These are phyloP conservation scores for Atherinomorus stipes DNA, from an alignment of 2,113 vertebrate genomes.

Conservation along the genomic window DNA sequence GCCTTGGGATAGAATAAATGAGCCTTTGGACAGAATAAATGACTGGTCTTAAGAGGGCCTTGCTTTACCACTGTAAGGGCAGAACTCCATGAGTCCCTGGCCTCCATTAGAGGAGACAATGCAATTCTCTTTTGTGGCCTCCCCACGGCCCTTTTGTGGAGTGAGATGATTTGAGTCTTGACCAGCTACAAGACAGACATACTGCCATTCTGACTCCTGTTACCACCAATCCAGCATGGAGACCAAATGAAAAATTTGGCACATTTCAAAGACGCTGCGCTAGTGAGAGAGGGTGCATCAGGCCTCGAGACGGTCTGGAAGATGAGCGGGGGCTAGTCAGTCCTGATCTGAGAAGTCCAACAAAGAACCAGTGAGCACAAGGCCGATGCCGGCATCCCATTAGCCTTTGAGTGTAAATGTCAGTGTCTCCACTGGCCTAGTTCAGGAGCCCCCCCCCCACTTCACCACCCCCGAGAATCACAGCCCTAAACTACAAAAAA, in stretches of 20 bases:
- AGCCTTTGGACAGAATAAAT: conserved; percentile 75
- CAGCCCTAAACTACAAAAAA: conserved; percentile 61
- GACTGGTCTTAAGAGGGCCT: conserved; percentile 58
- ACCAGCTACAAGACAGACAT: conserved; percentile 48
- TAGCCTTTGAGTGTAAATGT: conserved; percentile 87
- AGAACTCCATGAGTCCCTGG: conserved; percentile 59
- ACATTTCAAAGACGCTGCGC: conserved; percentile 32
- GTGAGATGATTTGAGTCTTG: conserved; percentile 55
- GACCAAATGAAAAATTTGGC: conserved; percentile 48
- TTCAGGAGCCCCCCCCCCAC: conserved; percentile 60
- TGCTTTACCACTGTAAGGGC: conserved; percentile 62
- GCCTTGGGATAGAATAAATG: conserved; percentile 78
- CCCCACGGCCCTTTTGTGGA: conserved; percentile 56
- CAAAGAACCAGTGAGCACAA: conserved; percentile 61
- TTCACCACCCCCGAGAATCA: conserved; percentile 38
- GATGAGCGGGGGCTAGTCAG: conserved; percentile 38
- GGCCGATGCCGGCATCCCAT: conserved; percentile 77
- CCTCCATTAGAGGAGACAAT: conserved; percentile 66
- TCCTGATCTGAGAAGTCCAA: conserved; percentile 64
- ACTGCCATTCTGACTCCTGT: conserved; percentile 24
- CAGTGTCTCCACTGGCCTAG: conserved; percentile 76
- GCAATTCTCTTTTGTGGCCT: conserved; percentile 58
- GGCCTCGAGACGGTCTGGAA: conserved; percentile 51
- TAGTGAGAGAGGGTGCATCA: conserved; percentile 44
- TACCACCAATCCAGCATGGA: conserved; percentile 36